A percentile compares a stretch with the other conserved stretches of the same genome.
These are phyloP conservation scores for Hoplias malabaricus DNA, from an alignment of 2,113 vertebrate genomes.

Conservation along the genomic window DNA sequence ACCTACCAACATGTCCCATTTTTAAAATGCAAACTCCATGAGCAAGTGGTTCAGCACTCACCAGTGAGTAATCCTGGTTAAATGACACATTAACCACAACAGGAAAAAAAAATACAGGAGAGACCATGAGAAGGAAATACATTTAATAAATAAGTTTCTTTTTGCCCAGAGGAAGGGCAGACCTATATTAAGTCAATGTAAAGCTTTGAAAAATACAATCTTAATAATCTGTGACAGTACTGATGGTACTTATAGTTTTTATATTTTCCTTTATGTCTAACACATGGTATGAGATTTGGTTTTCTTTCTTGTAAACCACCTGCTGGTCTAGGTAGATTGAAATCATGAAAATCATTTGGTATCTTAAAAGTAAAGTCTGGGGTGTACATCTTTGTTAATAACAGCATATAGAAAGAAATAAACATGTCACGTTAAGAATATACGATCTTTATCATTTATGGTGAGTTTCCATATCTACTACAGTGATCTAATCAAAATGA, in stretches of 20 bases:
- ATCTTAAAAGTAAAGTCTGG: conserved; percentile 12
- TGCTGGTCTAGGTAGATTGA: conserved; percentile 32
- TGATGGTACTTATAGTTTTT: conserved; percentile 48
- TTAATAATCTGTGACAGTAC: conserved; percentile 65
- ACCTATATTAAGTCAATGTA: conserved; percentile 65
- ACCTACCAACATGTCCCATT: too few species aligned
- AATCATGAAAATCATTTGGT: conserved; percentile 31
- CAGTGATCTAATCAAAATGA: conserved; percentile 36
- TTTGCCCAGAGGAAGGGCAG: conserved; percentile 65
- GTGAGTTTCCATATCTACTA: conserved; percentile 48
- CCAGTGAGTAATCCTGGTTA: not conserved
- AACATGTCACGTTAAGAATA: conserved; percentile 63
- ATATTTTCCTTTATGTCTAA: conserved; percentile 30
- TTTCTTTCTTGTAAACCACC: conserved; percentile 39
- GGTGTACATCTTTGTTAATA: conserved; percentile 51
- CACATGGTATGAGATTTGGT: conserved; percentile 25
- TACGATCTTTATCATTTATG: conserved; percentile 45
- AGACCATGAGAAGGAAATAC: conserved; percentile 60
- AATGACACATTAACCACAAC: not conserved
- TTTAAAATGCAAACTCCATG: not conserved
- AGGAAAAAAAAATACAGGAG: conserved; percentile 26
- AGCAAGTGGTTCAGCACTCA: not conserved
- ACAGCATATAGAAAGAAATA: conserved; percentile 59
- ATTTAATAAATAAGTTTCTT: conserved; percentile 73
- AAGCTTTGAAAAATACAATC: conserved; percentile 77